Conservation (phyloP, 2,113 vertebrate genomes). For the Colistium nudipinnis region DNA sequence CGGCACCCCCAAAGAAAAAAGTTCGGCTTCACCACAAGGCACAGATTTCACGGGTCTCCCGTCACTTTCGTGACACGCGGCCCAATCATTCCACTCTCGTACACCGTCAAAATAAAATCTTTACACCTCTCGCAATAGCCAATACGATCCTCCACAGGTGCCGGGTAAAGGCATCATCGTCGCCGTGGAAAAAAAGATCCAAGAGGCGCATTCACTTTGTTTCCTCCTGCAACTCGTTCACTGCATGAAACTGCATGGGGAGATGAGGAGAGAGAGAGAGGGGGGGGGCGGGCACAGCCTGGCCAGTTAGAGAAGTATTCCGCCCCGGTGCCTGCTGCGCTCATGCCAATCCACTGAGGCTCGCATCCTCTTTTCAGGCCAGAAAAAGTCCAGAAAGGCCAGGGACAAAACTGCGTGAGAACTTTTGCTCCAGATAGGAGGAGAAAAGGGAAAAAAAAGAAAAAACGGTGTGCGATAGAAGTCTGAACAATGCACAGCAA, state of each 20-base stretch:
- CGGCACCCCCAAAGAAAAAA: conserved; percentile 67
- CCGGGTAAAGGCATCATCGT: conserved; percentile 58
- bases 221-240: conserved; percentile 29
- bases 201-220: conserved; percentile 32
- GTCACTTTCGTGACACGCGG: conserved; percentile 40
- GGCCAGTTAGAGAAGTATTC: conserved; percentile 66
- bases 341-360: conserved; percentile 65
- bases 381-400: conserved; percentile 66
- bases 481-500: conserved; percentile 70
- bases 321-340: conserved; percentile 40
- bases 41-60: conserved; percentile 46
- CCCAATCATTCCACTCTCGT: conserved; percentile 33
- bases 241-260: conserved; percentile 18
- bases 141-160: conserved; percentile 66
- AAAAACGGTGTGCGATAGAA: conserved; percentile 53
- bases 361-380: conserved; percentile 35
- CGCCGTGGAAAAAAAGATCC: conserved; percentile 14
- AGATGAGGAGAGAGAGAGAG: conserved; percentile 18
- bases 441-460: conserved; percentile 40
- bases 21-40: conserved; percentile 64
- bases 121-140: conserved; percentile 43
- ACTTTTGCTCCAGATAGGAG: conserved; percentile 51
- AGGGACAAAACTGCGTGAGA: conserved; percentile 37
- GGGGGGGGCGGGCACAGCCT: conserved; percentile 21
- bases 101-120: conserved; percentile 9